These are phyloP conservation scores for Atta texana DNA, from an alignment of 1,140 invertebrate species.

Conservation along the genomic window DNA sequence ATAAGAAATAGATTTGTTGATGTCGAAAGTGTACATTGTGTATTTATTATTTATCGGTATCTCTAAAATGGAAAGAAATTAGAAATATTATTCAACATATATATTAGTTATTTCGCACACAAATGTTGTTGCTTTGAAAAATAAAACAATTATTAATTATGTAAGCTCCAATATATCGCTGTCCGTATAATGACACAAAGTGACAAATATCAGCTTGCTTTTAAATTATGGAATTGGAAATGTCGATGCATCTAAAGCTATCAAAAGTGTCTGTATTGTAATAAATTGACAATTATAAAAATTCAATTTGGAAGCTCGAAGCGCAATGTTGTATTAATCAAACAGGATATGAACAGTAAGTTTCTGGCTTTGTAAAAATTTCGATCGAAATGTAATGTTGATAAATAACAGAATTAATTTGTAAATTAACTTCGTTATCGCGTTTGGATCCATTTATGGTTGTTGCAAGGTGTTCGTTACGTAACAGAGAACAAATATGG, in stretches of 20 bases:
- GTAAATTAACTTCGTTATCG: constrained; percentile 56
- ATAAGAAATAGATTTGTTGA: constrained; percentile 61
- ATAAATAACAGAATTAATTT: constrained; percentile 57
- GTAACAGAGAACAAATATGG: constrained; percentile 53
- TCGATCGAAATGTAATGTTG: constrained; percentile 28
- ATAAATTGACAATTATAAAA: constrained; percentile 48
- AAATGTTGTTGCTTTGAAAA: background rate
- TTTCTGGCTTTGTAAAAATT: constrained; percentile 8
- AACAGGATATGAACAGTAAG: constrained; percentile 5
- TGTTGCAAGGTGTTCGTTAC: constrained; percentile 58
- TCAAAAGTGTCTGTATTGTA: constrained; percentile 36
- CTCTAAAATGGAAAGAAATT: background rate
- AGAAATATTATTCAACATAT: too few relatives aligned
- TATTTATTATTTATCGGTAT: constrained; percentile 14
- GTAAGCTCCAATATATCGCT: constrained; percentile 8
- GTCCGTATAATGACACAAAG: background rate
- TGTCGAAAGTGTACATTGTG: background rate
- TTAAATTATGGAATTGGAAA: constrained; percentile 39
- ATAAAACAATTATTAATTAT: constrained; percentile 21
- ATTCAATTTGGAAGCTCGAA: constrained; percentile 8
- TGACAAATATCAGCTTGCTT: constrained; percentile 26
- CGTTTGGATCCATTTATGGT: constrained; percentile 58
- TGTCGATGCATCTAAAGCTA: constrained; percentile 40
- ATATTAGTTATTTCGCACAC: background rate
- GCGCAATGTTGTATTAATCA: constrained; percentile 21